Conservation (phyloP, 2,888 invertebrate species). For the Stictocephala bisonia region DNA sequence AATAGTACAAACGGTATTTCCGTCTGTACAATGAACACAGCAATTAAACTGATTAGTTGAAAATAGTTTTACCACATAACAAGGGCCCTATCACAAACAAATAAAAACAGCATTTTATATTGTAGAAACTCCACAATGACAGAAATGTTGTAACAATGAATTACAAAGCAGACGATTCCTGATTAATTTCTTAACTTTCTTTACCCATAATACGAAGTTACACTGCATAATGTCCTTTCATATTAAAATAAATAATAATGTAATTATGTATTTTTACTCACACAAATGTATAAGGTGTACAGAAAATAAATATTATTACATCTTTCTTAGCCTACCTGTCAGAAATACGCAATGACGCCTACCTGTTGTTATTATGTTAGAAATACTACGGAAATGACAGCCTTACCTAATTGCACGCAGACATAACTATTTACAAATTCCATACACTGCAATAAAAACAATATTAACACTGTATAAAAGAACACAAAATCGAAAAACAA, state of each 20-base stretch:
- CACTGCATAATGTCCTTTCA: neutral
- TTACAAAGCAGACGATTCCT: conserved; percentile 23
- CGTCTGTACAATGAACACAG: too few species aligned
- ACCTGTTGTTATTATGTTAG: too few species aligned
- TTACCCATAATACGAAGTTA: too few species aligned
- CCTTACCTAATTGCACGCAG: conserved; percentile 11
- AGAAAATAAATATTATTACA: neutral
- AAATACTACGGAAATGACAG: too few species aligned
- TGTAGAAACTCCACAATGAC: too few species aligned
- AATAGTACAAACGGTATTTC: too few species aligned
- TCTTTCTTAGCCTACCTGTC: neutral
- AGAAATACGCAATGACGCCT: neutral
- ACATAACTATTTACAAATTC: neutral
- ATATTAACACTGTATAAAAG: neutral
- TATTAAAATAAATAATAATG: neutral
- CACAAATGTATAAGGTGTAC: neutral
- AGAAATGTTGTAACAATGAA: conserved; percentile 17
- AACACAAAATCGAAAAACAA: neutral
- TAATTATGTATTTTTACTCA: neutral
- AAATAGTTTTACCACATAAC: too few species aligned
- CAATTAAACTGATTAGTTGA: too few species aligned
- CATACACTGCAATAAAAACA: conserved; percentile 25
- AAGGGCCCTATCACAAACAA: too few species aligned
- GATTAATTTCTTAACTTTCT: too few species aligned
- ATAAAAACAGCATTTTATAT: too few species aligned